Evolutionary conservation across 2,113 vertebrate species (phyloP).

Genomic region (Nanorana parkeri): DNA sequence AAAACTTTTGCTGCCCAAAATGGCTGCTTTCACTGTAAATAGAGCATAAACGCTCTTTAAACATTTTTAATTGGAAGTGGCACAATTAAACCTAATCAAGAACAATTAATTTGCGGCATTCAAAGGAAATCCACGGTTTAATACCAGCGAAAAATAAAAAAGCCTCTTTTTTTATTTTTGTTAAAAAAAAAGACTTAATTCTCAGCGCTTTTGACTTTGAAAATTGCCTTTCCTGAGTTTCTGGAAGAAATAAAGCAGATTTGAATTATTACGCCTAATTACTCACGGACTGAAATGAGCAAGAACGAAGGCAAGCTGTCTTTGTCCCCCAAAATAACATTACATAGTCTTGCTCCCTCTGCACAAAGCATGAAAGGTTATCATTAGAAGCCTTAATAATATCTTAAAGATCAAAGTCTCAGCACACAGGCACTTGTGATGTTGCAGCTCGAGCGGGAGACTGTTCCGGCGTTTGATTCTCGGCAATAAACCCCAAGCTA

Average conservation of each 20-base stretch:
- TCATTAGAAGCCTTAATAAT: constrained; percentile 55
- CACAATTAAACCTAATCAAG: neutral
- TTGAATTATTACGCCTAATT: constrained; percentile 58
- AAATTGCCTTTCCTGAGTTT: constrained; percentile 37
- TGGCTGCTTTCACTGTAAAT: neutral
- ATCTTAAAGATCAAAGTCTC: constrained; percentile 53
- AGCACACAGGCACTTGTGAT: constrained; percentile 51
- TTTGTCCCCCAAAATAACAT: constrained; percentile 56
- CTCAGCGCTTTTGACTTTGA: constrained; percentile 41
- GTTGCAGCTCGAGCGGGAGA: constrained; percentile 36
- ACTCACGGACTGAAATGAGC: constrained; percentile 41
- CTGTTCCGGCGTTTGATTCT: constrained; percentile 46
- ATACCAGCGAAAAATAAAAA: neutral
- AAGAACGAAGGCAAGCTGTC: constrained; percentile 59
- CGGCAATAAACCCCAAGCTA: constrained; percentile 23
- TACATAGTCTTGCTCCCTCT: constrained; percentile 38
- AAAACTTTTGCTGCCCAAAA: neutral
- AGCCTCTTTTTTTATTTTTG: neutral
- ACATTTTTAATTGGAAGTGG: constrained; percentile 2
- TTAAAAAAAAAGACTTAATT: constrained; percentile 7
- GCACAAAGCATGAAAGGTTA: constrained; percentile 58
- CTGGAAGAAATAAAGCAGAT: constrained; percentile 51
- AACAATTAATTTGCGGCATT: constrained; percentile 7
- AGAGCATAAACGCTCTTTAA: neutral
- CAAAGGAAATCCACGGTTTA: neutral